phyloP scores from a whole-genome alignment of 2,888 invertebrate genomes.

The Leistus spinibarbis region DNA sequence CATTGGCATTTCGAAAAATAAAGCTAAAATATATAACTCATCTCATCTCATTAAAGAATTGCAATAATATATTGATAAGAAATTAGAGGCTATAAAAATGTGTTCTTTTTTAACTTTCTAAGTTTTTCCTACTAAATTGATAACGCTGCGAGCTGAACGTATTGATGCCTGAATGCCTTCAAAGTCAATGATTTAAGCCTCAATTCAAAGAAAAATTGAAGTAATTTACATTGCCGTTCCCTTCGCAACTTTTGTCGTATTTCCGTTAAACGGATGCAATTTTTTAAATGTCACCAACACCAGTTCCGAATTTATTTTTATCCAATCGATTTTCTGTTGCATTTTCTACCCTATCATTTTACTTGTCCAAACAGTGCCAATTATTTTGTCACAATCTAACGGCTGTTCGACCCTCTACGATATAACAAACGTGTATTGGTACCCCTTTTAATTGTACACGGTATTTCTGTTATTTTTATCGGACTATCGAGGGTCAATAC shows the following conservation, averaged over 20 bases:
- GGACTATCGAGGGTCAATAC: not conserved
- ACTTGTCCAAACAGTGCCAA: not conserved
- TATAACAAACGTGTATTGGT: too few relatives aligned
- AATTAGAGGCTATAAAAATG: too few relatives aligned
- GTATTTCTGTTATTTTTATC: not conserved
- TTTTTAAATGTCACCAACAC: not conserved
- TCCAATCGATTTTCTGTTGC: not conserved
- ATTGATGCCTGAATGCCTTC: too few relatives aligned
- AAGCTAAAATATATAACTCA: not conserved
- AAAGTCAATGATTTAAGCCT: not conserved
- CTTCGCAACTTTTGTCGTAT: not conserved
- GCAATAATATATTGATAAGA: too few relatives aligned
- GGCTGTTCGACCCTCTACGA: not conserved
- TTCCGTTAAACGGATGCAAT: not conserved
- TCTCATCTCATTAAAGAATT: not conserved
- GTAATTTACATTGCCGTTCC: not conserved
- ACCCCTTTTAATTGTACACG: conserved; percentile 8
- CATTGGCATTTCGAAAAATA: not conserved
- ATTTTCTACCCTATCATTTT: not conserved
- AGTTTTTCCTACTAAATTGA: too few relatives aligned
- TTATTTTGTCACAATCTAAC: not conserved
- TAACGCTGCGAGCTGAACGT: too few relatives aligned
- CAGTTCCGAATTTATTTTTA: not conserved
- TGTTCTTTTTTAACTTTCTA: too few relatives aligned
- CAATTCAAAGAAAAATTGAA: not conserved